Evolutionary conservation across 2,797 vertebrate species (phyloP).

Genomic region (Apogon hyalosoma): DNA sequence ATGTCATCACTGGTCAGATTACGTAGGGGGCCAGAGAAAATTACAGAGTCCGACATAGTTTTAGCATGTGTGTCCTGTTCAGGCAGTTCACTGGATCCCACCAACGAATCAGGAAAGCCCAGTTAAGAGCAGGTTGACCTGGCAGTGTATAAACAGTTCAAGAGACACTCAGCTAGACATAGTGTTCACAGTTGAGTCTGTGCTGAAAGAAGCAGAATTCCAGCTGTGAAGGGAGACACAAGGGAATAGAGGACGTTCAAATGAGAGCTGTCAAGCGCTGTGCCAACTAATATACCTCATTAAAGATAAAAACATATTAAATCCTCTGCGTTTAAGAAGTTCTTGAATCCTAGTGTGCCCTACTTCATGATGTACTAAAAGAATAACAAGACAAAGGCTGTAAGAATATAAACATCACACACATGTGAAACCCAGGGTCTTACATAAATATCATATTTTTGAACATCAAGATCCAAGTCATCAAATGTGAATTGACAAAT

Average conservation of each 20-base stretch:
- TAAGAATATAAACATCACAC: no score
- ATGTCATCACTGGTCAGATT: no score
- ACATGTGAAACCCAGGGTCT: no score
- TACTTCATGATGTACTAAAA: no score
- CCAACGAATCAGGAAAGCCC: conserved; percentile 32
- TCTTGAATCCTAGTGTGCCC: background rate
- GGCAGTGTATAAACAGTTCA: conserved; percentile 35
- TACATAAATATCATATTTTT: no score
- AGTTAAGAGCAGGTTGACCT: conserved; percentile 24
- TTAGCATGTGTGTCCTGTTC: background rate
- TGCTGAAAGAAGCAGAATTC: conserved; percentile 25
- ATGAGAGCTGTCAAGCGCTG: background rate
- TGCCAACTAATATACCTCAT: background rate
- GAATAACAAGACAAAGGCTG: background rate
- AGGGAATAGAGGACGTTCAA: conserved; percentile 32
- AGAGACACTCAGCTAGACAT: conserved; percentile 32
- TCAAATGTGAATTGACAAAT: no score
- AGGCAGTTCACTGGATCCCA: conserved; percentile 25
- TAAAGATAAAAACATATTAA: background rate
- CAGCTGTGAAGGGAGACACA: conserved; percentile 17
- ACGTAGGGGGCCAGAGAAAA: no score
- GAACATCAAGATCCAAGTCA: no score
- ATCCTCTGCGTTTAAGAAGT: background rate
- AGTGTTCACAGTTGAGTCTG: conserved; percentile 17
- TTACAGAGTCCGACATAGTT: no score